Conservation (phyloP, 2,888 invertebrate genomes). For the Venustoraphidia nigricollis region DNA sequence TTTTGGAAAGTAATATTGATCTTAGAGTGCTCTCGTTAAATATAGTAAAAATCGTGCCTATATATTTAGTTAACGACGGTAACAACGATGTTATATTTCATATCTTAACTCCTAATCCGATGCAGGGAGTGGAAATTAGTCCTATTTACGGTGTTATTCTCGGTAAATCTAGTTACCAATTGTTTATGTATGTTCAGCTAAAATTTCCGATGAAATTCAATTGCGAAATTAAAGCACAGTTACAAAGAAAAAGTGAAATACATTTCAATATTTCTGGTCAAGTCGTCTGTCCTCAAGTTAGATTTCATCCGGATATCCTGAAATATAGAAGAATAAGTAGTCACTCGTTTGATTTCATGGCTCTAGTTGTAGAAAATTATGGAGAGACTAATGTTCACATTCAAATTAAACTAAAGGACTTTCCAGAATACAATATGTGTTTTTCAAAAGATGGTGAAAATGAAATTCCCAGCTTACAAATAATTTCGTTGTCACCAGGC, state of each 20-base stretch:
- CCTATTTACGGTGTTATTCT: background rate
- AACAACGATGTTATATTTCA: background rate
- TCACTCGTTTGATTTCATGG: constrained; percentile 18
- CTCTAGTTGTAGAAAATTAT: constrained; percentile 20
- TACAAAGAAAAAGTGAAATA: constrained; percentile 27
- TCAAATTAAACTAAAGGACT: constrained; percentile 21
- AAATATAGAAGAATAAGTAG: constrained; percentile 30
- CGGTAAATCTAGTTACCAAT: background rate
- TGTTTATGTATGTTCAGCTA: background rate
- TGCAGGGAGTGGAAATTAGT: background rate
- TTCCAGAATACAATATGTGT: constrained; percentile 23
- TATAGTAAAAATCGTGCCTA: background rate
- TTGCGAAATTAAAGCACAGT: constrained; percentile 9
- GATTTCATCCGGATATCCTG: constrained; percentile 33
- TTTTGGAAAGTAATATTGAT: background rate
- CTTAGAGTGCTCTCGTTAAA: background rate
- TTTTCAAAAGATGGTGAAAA: constrained; percentile 11
- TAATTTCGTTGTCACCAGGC: constrained; percentile 16
- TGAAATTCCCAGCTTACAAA: too few species aligned
- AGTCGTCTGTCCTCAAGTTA: constrained; percentile 33
- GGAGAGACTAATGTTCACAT: constrained; percentile 17
- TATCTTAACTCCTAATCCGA: background rate
- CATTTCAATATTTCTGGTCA: constrained; percentile 30
- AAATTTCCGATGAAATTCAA: constrained; percentile 7
- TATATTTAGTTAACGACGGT: background rate